Conservation (phyloP, 2,797 vertebrate genomes). For the Gastrophryne carolinensis region DNA sequence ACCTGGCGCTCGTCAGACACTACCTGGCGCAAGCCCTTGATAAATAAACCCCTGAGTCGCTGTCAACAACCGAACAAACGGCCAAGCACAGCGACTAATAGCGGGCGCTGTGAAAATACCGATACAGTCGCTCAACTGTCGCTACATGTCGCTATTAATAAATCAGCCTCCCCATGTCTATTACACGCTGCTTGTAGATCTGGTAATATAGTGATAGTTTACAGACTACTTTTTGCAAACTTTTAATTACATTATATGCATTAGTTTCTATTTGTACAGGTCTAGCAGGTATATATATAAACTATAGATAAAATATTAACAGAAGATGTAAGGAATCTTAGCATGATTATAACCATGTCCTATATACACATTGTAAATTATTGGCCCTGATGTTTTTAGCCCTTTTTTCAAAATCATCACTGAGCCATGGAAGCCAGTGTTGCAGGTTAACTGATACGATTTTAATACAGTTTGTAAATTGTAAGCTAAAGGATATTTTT, state of each 20-base stretch:
- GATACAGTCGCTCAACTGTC: too few relatives aligned
- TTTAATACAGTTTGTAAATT: constrained; percentile 98
- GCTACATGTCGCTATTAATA: too few relatives aligned
- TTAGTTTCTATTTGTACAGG: constrained; percentile 94
- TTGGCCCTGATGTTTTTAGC: constrained; percentile 87
- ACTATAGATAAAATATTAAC: constrained; percentile 89
- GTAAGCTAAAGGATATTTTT: constrained; percentile 99
- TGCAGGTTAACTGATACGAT: constrained; percentile 83
- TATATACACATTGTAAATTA: constrained; percentile 88
- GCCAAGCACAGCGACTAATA: too few relatives aligned
- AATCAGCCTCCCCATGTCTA: too few relatives aligned
- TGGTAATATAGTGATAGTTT: constrained; percentile 82
- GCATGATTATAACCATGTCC: constrained; percentile 85
- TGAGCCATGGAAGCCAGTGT: constrained; percentile 74
- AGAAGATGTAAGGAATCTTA: constrained; percentile 97
- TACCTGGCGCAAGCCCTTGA: too few relatives aligned
- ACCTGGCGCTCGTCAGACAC: too few relatives aligned
- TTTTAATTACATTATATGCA: constrained; percentile 82
- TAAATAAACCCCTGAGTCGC: too few relatives aligned
- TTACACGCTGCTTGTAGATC: constrained; percentile 81
- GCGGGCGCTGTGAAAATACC: too few relatives aligned
- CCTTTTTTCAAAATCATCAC: constrained; percentile 75
- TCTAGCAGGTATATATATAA: constrained; percentile 89
- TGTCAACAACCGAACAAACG: too few relatives aligned
- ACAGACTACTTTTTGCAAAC: constrained; percentile 84